These are phyloP conservation scores for Himalopsyche tibetana DNA, from an alignment of 2,888 invertebrate genomes.

Conservation along the genomic window DNA sequence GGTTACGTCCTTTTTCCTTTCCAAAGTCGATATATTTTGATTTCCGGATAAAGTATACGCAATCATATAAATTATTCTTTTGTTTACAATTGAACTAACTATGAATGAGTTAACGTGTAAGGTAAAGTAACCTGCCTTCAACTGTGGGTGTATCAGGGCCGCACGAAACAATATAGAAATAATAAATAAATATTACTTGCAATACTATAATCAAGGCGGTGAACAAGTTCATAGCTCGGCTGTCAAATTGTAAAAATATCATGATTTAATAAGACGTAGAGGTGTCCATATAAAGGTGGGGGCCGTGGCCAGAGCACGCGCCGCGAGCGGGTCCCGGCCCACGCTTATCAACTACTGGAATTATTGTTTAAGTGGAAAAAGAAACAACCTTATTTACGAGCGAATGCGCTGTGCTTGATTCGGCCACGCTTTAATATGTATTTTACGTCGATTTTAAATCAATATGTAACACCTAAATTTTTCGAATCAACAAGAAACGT, in stretches of 20 bases:
- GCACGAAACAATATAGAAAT: conserved; percentile 29
- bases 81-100: background rate
- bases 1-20: no score
- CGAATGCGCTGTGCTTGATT: conserved; percentile 13
- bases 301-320: conserved; percentile 60
- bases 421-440: conserved; percentile 13
- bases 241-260: conserved; percentile 59
- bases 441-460: conserved; percentile 41
- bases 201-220: conserved; percentile 32
- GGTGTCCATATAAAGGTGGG: conserved; percentile 60
- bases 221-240: conserved; percentile 43
- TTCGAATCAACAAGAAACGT: conserved; percentile 1
- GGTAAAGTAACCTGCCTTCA: conserved; percentile 3
- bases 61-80: background rate
- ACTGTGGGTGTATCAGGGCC: conserved; percentile 32
- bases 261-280: conserved; percentile 61
- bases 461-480: conserved; percentile 16
- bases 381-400: conserved; percentile 43
- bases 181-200: conserved; percentile 17
- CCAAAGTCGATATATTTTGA: no score
- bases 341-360: conserved; percentile 61
- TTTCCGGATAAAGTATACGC: no score
- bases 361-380: conserved; percentile 49
- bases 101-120: background rate
- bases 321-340: conserved; percentile 54